Percentiles rank a stretch among this genome's conserved stretches.
phyloP scores from a whole-genome alignment of 2,888 invertebrate species.

The Melieria crassipennis region DNA sequence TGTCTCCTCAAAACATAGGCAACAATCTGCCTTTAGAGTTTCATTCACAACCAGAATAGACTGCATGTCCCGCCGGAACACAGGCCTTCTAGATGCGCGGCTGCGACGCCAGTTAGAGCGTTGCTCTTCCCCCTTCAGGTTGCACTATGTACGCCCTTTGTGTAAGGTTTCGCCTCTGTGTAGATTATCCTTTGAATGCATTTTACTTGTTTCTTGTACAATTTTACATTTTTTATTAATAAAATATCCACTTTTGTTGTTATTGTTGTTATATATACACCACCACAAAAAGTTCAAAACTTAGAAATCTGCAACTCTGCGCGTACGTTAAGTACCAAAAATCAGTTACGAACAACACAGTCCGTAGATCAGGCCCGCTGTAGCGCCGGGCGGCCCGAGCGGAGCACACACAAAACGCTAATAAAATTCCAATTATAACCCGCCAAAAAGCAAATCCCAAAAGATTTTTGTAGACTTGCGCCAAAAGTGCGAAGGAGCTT shows the following conservation, averaged over 20 bases:
- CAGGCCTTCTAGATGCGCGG: too few relatives aligned
- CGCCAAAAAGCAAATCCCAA: conserved; percentile 33
- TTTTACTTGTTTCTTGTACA: conserved; percentile 41
- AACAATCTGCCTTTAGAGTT: too few relatives aligned
- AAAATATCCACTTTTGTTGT: conserved; percentile 64
- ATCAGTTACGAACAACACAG: conserved; percentile 39
- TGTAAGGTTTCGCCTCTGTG: background rate
- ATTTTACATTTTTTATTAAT: conserved; percentile 53
- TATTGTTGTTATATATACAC: conserved; percentile 58
- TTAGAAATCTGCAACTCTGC: conserved; percentile 43
- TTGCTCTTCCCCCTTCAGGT: too few relatives aligned
- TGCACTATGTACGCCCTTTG: background rate
- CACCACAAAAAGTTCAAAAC: conserved; percentile 42
- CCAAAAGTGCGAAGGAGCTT: conserved; percentile 41
- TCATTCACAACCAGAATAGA: too few relatives aligned
- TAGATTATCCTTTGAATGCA: background rate
- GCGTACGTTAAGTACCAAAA: conserved; percentile 4
- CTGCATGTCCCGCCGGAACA: too few relatives aligned
- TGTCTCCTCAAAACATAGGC: too few relatives aligned
- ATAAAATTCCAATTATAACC: conserved; percentile 17
- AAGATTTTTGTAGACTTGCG: conserved; percentile 29
- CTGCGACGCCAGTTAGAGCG: too few relatives aligned
- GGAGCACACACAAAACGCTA: conserved; percentile 23
- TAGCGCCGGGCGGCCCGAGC: conserved; percentile 25
- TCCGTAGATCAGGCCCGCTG: conserved; percentile 18